Conservation (phyloP, 30 jellyfish, hydroid and myxozoan species). For the Turritopsis dohrnii region DNA sequence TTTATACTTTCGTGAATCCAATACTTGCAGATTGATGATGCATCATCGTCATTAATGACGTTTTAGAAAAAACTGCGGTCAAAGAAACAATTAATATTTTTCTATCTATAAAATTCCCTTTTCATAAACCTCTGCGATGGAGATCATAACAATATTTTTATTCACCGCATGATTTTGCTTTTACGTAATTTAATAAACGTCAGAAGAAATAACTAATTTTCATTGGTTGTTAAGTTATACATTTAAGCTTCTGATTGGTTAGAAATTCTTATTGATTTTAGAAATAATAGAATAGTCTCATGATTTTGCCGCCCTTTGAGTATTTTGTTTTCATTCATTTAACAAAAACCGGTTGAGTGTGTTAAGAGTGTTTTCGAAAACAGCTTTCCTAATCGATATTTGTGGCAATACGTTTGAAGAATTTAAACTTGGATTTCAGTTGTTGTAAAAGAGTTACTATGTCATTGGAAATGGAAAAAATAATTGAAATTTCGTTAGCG, state of each 20-base stretch:
- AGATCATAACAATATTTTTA: neutral
- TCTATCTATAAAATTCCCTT: neutral
- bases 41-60: neutral
- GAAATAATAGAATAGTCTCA: conserved; percentile 16
- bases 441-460: neutral
- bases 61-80: neutral
- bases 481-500: conserved; percentile 33
- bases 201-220: neutral
- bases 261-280: conserved; percentile 4
- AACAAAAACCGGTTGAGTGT: conserved; percentile 16
- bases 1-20: too few species aligned
- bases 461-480: conserved; percentile 21
- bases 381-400: conserved; percentile 8
- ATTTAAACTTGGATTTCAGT: neutral
- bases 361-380: neutral
- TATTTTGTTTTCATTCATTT: conserved; percentile 8
- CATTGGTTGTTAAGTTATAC: neutral
- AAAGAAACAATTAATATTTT: neutral
- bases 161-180: neutral
- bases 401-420: neutral
- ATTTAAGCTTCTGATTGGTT: conserved; percentile 26
- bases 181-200: neutral
- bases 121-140: neutral
- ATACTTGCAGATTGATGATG: neutral
- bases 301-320: conserved; percentile 48